phyloP scores from a whole-genome alignment of 2,113 vertebrate genomes.

The Brienomyrus brachyistius region DNA sequence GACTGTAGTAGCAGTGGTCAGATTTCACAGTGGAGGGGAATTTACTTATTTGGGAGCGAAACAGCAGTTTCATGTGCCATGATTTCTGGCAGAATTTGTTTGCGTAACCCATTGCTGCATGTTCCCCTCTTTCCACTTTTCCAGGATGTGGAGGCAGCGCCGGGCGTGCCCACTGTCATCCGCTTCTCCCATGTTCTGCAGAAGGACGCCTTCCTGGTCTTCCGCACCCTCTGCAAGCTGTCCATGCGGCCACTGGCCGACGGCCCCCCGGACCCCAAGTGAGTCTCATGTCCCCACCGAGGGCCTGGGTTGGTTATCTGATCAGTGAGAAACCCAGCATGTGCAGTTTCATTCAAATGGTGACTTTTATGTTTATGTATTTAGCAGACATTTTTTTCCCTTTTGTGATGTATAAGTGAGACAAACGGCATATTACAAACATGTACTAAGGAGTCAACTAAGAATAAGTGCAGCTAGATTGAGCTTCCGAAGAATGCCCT shows the following conservation, averaged over 20 bases:
- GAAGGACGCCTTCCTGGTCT: slow-evolving; percentile 95
- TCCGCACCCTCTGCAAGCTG: slow-evolving; percentile 91
- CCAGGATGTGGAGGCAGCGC: slow-evolving; percentile 74
- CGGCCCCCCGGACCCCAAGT: slow-evolving; percentile 97
- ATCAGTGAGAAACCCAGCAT: background rate
- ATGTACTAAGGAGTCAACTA: background rate
- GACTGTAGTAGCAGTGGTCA: background rate
- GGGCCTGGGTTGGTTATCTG: background rate
- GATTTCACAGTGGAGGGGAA: background rate
- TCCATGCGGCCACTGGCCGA: slow-evolving; percentile 97
- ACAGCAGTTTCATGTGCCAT: background rate
- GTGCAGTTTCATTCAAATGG: background rate
- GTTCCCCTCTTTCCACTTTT: slow-evolving; percentile 4
- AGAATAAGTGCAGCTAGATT: background rate
- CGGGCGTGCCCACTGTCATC: slow-evolving; percentile 65
- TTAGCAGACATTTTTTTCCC: background rate
- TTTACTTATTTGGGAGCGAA: background rate
- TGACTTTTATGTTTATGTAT: background rate
- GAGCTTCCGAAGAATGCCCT: background rate
- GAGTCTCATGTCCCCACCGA: slow-evolving; percentile 30
- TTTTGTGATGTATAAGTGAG: background rate
- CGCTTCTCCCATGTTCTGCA: slow-evolving; percentile 89
- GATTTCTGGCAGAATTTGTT: background rate
- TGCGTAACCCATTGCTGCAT: background rate
- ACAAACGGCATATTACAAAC: background rate